phyloP scores from a whole-genome alignment of 2,113 vertebrate species.

The Daphoenositta chrysoptera region DNA sequence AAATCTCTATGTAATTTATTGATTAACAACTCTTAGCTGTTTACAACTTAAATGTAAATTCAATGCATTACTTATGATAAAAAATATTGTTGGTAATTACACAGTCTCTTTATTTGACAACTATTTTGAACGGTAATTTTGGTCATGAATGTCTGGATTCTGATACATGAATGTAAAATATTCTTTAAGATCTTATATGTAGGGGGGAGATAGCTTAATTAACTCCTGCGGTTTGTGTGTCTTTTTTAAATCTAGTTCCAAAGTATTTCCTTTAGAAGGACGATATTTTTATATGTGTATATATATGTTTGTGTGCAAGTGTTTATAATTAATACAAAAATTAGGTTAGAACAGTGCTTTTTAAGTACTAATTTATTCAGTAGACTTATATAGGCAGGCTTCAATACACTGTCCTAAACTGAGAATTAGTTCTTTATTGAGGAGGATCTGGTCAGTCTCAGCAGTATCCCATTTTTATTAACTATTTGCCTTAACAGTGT shows the following conservation, averaged over 20 bases:
- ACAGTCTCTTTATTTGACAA: not conserved
- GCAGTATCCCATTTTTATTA: not conserved
- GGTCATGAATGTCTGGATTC: not conserved
- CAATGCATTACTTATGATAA: not conserved
- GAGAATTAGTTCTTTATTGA: not conserved
- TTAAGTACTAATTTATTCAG: not conserved
- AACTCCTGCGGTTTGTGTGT: not conserved
- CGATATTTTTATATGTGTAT: not conserved
- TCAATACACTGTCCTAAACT: not conserved
- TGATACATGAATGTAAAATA: not conserved
- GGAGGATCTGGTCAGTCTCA: not conserved
- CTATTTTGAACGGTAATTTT: not conserved
- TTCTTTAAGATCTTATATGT: not conserved
- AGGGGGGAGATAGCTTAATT: not conserved
- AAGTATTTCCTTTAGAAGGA: not conserved
- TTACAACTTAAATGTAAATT: not conserved
- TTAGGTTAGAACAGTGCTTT: not conserved
- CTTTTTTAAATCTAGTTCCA: not conserved
- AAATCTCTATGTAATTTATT: not conserved
- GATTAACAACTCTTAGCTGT: not conserved
- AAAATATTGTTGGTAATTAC: not conserved
- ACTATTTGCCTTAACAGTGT: not conserved
- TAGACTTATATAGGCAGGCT: not conserved
- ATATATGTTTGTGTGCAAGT: accelerated
- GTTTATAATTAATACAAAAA: not conserved